Conservation (phyloP, 1,140 invertebrate genomes). For the Caligus rogercresseyi region DNA sequence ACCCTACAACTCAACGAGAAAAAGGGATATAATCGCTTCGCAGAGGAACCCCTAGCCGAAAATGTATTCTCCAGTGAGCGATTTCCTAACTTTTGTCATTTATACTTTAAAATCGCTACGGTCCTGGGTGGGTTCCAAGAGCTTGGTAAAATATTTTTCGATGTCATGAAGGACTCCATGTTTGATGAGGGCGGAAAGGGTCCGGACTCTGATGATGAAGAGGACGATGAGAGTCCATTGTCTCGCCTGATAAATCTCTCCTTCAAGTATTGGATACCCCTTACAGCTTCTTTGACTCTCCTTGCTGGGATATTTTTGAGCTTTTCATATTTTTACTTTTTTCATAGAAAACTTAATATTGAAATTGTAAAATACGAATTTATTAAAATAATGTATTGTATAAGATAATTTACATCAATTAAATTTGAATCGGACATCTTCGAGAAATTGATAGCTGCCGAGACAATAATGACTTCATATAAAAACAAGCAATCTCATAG, state of each 20-base stretch:
- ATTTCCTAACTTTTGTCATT: constrained; percentile 6
- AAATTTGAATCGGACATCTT: no score
- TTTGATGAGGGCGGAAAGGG: constrained; percentile 5
- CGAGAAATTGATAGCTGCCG: no score
- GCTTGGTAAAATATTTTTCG: constrained; percentile 15
- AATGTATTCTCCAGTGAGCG: constrained; percentile 13
- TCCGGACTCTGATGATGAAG: constrained; percentile 5
- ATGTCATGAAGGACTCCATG: constrained; percentile 19
- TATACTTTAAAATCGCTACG: constrained; percentile 20
- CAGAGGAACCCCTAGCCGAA: neutral
- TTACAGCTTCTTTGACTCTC: neutral
- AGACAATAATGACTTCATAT: no score
- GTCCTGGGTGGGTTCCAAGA: constrained; percentile 18
- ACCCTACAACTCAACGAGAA: neutral
- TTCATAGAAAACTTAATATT: no score
- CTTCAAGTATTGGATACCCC: neutral
- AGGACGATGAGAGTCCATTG: neutral
- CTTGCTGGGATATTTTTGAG: neutral
- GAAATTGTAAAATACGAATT: no score
- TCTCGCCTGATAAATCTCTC: neutral
- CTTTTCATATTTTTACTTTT: neutral
- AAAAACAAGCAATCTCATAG: no score
- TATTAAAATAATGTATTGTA: no score
- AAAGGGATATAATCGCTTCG: neutral
- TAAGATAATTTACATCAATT: no score